These are phyloP conservation scores for Aplysina aerophoba DNA, from an alignment of 37 sponge, comb jelly and placozoan genomes.

Conservation along the genomic window DNA sequence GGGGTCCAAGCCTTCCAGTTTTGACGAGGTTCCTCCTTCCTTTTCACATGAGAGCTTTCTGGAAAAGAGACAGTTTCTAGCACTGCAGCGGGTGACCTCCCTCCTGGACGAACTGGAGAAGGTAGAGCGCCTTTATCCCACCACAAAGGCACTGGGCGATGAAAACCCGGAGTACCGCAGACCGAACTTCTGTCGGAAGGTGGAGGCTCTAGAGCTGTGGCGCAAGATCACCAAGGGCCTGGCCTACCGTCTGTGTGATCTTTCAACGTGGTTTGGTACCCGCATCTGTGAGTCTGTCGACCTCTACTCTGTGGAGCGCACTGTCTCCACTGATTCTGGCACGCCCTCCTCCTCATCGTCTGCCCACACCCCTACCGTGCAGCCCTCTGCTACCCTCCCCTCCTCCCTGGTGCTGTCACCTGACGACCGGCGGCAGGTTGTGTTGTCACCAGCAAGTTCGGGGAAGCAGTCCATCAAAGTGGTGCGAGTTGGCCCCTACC, in stretches of 20 bases:
- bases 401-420: constrained; percentile 2
- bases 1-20: no score
- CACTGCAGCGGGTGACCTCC: constrained; percentile 31
- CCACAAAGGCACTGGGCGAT: constrained; percentile 38
- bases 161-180: constrained; percentile 47
- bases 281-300: constrained; percentile 11
- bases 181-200: constrained; percentile 43
- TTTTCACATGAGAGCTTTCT: constrained; percentile 39
- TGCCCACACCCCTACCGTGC: neutral
- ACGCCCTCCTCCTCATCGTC: neutral
- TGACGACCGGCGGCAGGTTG: neutral
- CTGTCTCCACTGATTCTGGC: neutral
- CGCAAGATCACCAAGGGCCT: constrained; percentile 52
- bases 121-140: constrained; percentile 43
- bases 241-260: constrained; percentile 21
- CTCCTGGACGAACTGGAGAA: constrained; percentile 54
- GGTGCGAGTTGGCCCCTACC: constrained; percentile 34
- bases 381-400: neutral
- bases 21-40: neutral
- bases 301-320: neutral
- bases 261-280: constrained; percentile 58
- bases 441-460: neutral
- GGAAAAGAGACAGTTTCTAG: constrained; percentile 12
- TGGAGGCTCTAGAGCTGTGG: constrained; percentile 67
- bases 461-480: neutral